phyloP scores from a whole-genome alignment of 1,140 invertebrate genomes.

The Cherax destructor region DNA sequence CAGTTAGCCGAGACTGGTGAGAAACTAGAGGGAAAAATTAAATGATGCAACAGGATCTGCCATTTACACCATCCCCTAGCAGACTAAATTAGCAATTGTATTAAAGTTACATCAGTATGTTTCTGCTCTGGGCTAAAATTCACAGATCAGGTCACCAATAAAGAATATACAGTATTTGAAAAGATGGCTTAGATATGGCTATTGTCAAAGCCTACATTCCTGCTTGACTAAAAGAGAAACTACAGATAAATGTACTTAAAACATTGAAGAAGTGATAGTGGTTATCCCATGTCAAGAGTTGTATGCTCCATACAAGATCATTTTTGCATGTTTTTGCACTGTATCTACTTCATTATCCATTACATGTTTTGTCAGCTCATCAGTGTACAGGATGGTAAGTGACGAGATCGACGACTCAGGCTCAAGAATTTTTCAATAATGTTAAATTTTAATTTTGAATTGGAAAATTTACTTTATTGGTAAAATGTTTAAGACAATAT shows the following conservation, averaged over 20 bases:
- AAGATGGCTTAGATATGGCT: conserved; percentile 19
- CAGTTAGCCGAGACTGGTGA: conserved; percentile 36
- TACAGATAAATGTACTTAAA: neutral
- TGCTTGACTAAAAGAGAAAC: conserved; percentile 23
- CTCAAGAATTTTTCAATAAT: conserved; percentile 16
- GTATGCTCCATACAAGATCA: neutral
- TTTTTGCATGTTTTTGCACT: conserved; percentile 42
- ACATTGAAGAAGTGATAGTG: conserved; percentile 12
- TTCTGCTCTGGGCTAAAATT: neutral
- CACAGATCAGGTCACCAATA: conserved; percentile 39
- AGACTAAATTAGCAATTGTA: neutral
- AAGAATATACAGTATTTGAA: conserved; percentile 6
- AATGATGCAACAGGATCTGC: conserved; percentile 8
- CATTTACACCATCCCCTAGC: neutral
- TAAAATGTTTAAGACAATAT: conserved; percentile 8
- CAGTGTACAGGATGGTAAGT: conserved; percentile 15
- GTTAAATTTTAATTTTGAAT: conserved; percentile 16
- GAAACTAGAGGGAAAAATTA: neutral
- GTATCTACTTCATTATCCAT: conserved; percentile 1
- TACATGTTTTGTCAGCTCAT: neutral
- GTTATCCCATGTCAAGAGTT: conserved; percentile 19
- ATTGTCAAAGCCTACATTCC: conserved; percentile 37
- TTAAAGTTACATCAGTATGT: neutral
- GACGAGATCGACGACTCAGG: conserved; percentile 3
- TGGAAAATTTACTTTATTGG: conserved; percentile 30